These are phyloP conservation scores for Aphodius sticticus DNA, from an alignment of 2,888 invertebrate species.

Conservation along the genomic window DNA sequence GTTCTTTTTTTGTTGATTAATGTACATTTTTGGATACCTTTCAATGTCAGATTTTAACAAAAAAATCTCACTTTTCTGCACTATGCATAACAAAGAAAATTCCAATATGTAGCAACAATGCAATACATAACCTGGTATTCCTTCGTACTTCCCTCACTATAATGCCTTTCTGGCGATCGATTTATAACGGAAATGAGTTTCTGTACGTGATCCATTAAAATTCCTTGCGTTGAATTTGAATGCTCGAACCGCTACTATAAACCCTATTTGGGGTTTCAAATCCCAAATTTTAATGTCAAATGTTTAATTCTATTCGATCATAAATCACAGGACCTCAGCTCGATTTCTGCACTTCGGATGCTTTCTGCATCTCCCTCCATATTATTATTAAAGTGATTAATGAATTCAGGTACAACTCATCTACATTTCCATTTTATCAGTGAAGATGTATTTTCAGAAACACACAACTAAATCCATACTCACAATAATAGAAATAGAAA, in stretches of 20 bases:
- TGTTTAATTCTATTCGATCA: slow-evolving; percentile 28
- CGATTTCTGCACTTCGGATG: slow-evolving; percentile 14
- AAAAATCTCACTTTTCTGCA: too few species aligned
- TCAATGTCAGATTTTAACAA: too few species aligned
- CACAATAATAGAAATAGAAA: too few species aligned
- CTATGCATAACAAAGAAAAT: background rate
- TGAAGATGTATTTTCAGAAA: too few species aligned
- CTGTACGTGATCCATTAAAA: background rate
- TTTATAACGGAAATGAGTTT: background rate
- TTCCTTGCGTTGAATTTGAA: background rate
- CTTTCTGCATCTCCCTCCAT: background rate
- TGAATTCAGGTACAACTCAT: background rate
- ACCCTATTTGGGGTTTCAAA: background rate
- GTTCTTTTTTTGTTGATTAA: too few species aligned
- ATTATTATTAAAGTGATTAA: background rate
- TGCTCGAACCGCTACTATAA: background rate
- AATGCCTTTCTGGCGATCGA: background rate
- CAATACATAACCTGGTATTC: background rate
- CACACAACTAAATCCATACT: too few species aligned
- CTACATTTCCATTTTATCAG: too few species aligned
- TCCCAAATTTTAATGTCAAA: background rate
- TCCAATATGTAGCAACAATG: background rate
- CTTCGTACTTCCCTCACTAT: background rate
- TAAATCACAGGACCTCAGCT: slow-evolving; percentile 21
- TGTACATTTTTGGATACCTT: too few species aligned